Evolutionary conservation across 2,113 vertebrate species (phyloP).

Genomic region (Tinamus guttatus): DNA sequence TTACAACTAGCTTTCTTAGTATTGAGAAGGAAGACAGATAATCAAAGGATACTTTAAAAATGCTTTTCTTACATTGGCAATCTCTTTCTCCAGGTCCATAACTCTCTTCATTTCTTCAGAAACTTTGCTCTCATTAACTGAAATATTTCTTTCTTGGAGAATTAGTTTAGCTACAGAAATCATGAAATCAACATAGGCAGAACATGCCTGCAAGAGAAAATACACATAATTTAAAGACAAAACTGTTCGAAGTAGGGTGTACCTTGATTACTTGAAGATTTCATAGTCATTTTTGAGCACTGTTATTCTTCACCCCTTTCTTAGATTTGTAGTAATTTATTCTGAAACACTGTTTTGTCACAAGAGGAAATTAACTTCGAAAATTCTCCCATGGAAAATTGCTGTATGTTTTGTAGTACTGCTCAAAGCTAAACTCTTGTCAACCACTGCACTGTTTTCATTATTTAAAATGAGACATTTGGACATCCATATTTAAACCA

Average conservation of each 20-base stretch:
- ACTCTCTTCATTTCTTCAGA: conserved; percentile 81
- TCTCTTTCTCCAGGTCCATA: conserved; percentile 91
- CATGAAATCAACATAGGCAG: conserved; percentile 91
- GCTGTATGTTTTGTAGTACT: neutral
- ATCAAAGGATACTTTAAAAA: conserved; percentile 4
- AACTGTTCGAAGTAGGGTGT: neutral
- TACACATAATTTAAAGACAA: neutral
- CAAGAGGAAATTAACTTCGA: neutral
- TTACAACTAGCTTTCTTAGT: neutral
- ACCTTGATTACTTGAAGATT: neutral
- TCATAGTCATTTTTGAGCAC: neutral
- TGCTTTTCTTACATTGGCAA: conserved; percentile 88
- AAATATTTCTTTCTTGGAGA: conserved; percentile 81
- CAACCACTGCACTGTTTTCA: neutral
- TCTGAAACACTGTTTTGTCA: neutral
- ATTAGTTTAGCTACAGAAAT: conserved; percentile 89
- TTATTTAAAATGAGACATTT: conserved; percentile 33
- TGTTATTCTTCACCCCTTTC: neutral
- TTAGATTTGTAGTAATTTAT: neutral
- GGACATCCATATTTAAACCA: conserved; percentile 3
- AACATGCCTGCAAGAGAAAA: conserved; percentile 84
- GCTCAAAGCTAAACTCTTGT: neutral
- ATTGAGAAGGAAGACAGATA: neutral
- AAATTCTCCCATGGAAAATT: neutral
- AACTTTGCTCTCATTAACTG: conserved; percentile 75